A percentile compares a stretch with the other conserved stretches of the same genome.
phyloP scores from a whole-genome alignment of 1,140 invertebrate genomes.

The Drosophila rufa region DNA sequence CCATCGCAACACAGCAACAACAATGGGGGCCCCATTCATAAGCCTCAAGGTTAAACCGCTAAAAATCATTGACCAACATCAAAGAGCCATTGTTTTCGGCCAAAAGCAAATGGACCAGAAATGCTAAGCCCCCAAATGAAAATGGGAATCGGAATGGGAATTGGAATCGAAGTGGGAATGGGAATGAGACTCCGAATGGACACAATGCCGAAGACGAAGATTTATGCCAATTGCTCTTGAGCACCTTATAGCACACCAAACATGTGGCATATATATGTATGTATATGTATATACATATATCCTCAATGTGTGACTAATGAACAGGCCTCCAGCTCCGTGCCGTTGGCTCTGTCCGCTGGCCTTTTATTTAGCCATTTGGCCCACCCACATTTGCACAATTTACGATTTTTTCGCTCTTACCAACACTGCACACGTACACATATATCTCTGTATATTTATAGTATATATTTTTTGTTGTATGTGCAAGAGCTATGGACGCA shows the following conservation, averaged over 20 bases:
- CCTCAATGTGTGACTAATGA: constrained; percentile 71
- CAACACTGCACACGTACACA: neutral
- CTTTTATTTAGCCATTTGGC: constrained; percentile 72
- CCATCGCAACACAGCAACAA: constrained; percentile 18
- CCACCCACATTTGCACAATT: constrained; percentile 38
- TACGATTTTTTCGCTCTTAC: constrained; percentile 26
- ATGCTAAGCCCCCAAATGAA: constrained; percentile 49
- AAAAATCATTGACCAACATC: constrained; percentile 81
- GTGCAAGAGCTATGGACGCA: constrained; percentile 39
- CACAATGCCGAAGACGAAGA: constrained; percentile 57
- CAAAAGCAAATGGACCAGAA: constrained; percentile 56
- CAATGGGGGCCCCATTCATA: constrained; percentile 71
- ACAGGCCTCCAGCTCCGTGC: constrained; percentile 35
- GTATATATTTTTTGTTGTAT: constrained; percentile 31
- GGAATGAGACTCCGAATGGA: constrained; percentile 17
- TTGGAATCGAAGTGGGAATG: constrained; percentile 49
- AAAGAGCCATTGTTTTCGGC: constrained; percentile 69
- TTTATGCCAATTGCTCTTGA: constrained; percentile 77
- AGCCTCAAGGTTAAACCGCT: constrained; percentile 78
- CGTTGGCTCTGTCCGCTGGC: constrained; percentile 19
- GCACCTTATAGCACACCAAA: constrained; percentile 55
- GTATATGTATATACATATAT: constrained; percentile 12
- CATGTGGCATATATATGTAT: neutral
- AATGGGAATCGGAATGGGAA: constrained; percentile 25
- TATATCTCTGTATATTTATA: constrained; percentile 7